A percentile compares a stretch with the other conserved stretches of the same genome.
phyloP scores from a whole-genome alignment of 2,797 vertebrate species.

The Thalassophryne amazonica region DNA sequence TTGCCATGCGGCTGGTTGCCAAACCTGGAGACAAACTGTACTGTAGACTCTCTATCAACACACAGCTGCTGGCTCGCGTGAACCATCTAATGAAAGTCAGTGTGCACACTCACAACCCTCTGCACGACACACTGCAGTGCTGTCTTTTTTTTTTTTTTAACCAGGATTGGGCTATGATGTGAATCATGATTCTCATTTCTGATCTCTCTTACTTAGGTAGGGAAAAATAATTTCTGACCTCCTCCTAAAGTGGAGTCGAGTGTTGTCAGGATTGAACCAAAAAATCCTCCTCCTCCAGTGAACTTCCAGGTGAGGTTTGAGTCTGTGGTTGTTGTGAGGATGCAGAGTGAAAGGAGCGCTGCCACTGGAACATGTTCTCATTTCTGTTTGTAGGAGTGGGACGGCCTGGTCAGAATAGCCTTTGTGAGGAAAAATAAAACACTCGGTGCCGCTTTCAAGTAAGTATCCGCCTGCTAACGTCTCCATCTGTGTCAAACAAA shows the following conservation, averaged over 20 bases:
- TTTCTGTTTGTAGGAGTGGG: conserved; percentile 87
- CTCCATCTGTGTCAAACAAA: not conserved
- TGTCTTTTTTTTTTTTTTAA: not conserved
- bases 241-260: conserved; percentile 98
- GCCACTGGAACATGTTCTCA: not conserved
- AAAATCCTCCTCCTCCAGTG: conserved; percentile 94
- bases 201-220: conserved; percentile 79
- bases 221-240: conserved; percentile 96
- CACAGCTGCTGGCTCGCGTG: conserved; percentile 92
- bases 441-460: conserved; percentile 92
- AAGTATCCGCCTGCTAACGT: conserved; percentile 60
- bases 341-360: not conserved
- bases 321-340: not conserved
- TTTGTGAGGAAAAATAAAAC: conserved; percentile 99
- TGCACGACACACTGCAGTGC: not conserved
- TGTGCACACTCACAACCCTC: fast-evolving
- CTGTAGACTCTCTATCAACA: conserved; percentile 96
- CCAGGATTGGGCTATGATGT: not conserved
- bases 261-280: conserved; percentile 97
- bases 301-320: conserved; percentile 89
- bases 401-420: conserved; percentile 94
- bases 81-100: conserved; percentile 97
- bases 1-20: conserved; percentile 94
- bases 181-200: not conserved
- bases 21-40: conserved; percentile 93